Conservation (phyloP, 2,888 invertebrate genomes). For the Bombyx huttoni region DNA sequence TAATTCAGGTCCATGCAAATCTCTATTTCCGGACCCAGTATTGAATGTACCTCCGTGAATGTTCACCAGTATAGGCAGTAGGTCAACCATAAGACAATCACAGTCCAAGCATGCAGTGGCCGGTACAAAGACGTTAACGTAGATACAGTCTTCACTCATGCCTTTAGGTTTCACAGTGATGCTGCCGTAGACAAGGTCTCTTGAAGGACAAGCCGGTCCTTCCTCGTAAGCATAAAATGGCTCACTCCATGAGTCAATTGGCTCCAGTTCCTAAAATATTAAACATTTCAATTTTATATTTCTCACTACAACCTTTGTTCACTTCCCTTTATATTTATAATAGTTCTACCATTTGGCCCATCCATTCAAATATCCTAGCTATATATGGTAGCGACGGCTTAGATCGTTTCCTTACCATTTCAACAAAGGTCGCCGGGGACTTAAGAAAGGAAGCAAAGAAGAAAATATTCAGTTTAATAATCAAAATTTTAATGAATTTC, state of each 20-base stretch:
- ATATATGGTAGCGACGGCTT: too few species aligned
- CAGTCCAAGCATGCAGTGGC: not conserved
- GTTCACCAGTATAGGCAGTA: not conserved
- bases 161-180: not conserved
- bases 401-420: too few species aligned
- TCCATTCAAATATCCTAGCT: too few species aligned
- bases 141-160: not conserved
- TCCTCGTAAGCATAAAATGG: not conserved
- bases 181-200: not conserved
- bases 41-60: slow-evolving; percentile 3
- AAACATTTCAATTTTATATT: too few species aligned
- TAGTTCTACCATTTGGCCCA: too few species aligned
- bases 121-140: not conserved
- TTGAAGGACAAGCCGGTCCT: slow-evolving; percentile 1
- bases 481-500: too few species aligned
- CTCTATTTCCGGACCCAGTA: slow-evolving; percentile 2
- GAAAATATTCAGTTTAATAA: too few species aligned
- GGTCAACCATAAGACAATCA: not conserved
- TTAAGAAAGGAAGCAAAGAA: too few species aligned
- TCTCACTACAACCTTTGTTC: too few species aligned
- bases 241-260: not conserved
- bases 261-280: not conserved
- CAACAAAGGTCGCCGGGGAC: too few species aligned
- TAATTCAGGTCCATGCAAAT: slow-evolving; percentile 6
- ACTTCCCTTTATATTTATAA: too few species aligned